Evolutionary conservation across 2,797 vertebrate genomes (phyloP).

Genomic region (Melanitta fusca): DNA sequence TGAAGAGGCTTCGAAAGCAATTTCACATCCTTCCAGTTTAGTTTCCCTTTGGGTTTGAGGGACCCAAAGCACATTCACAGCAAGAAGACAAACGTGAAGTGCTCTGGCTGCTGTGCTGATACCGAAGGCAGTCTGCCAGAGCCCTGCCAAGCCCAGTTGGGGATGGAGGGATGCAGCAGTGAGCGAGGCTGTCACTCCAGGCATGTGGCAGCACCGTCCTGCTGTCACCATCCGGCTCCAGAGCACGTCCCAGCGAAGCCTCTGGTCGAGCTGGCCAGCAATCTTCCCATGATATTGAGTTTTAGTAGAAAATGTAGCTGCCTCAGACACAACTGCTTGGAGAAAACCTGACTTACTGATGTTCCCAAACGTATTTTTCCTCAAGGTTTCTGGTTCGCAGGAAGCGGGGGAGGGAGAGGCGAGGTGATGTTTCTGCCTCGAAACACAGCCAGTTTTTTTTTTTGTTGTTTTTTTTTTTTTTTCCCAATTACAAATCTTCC

Average conservation of each 20-base stretch:
- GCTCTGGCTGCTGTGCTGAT: neutral
- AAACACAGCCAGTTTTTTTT: neutral
- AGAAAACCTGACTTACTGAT: neutral
- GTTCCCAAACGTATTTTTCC: neutral
- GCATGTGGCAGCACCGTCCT: neutral
- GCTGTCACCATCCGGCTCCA: neutral
- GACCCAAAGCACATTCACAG: neutral
- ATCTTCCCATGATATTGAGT: neutral
- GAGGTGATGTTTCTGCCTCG: neutral
- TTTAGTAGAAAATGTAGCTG: neutral
- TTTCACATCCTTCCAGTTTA: constrained; percentile 1
- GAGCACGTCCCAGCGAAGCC: accelerated
- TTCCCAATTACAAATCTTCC: neutral
- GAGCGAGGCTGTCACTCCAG: neutral
- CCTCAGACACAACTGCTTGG: neutral
- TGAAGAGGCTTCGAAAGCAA: neutral
- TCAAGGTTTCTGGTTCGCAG: neutral
- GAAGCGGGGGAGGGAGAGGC: neutral
- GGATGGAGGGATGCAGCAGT: neutral
- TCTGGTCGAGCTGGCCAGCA: neutral
- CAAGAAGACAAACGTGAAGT: neutral
- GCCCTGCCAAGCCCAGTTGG: neutral
- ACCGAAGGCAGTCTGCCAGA: neutral
- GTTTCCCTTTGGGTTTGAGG: neutral
- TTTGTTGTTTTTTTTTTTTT: neutral